These are phyloP conservation scores for Hyles lineata DNA, from an alignment of 2,888 invertebrate species.

Conservation along the genomic window DNA sequence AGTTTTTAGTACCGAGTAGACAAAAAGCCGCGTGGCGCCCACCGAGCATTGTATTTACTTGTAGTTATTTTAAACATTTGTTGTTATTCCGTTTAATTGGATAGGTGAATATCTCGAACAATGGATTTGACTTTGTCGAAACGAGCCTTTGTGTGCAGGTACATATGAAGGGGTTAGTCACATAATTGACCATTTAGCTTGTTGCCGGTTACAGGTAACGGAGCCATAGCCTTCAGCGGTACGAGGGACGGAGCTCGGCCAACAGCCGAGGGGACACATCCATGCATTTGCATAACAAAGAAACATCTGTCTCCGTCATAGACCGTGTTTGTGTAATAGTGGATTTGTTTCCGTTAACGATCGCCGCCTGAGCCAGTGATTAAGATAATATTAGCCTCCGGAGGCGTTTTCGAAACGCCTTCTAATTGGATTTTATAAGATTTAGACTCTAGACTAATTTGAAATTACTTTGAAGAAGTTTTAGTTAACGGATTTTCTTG, in stretches of 20 bases:
- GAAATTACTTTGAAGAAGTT: no score
- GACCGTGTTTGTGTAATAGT: slow-evolving; percentile 55
- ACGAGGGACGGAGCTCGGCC: slow-evolving; percentile 54
- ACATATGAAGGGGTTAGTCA: slow-evolving; percentile 40
- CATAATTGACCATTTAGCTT: slow-evolving; percentile 76
- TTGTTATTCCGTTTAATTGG: slow-evolving; percentile 10
- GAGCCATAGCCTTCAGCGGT: slow-evolving; percentile 70
- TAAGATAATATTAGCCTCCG: slow-evolving; percentile 29
- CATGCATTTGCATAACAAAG: slow-evolving; percentile 74
- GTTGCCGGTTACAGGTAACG: slow-evolving; percentile 70
- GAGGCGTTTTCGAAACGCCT: neutral
- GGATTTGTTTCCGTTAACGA: slow-evolving; percentile 55
- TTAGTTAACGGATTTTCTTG: no score
- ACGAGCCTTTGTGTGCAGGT: slow-evolving; percentile 15
- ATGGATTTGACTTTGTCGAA: slow-evolving; percentile 37
- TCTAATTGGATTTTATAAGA: neutral
- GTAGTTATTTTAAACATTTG: slow-evolving; percentile 8
- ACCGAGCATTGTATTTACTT: slow-evolving; percentile 4
- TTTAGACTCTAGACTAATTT: neutral
- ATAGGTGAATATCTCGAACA: slow-evolving; percentile 36
- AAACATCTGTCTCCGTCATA: slow-evolving; percentile 59
- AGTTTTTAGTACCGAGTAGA: neutral
- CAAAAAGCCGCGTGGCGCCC: slow-evolving; percentile 1
- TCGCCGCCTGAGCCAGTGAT: slow-evolving; percentile 34
- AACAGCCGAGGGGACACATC: slow-evolving; percentile 57